Base-by-base conservation (phyloP, 2,888 invertebrate species). In the Eumerus sabulonum region DNA sequence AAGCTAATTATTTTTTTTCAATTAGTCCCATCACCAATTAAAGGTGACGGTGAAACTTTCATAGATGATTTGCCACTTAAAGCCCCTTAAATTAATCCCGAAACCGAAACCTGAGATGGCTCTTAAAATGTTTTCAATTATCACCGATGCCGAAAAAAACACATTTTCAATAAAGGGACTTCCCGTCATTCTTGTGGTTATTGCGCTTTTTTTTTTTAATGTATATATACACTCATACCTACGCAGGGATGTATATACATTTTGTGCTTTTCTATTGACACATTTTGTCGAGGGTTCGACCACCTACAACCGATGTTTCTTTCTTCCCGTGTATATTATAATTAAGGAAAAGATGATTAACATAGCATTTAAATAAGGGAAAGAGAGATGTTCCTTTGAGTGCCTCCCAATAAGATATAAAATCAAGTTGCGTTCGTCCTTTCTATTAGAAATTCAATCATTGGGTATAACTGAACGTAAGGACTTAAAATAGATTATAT, bases 41-140 rank as follows among this genome's bases (percentile, higher is more conserved):
- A 73, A 79, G 77, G 77, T 79, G 67, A 79, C 77, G 77, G 53
- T 53, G 72, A 45, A 79, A 79, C 64, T 79, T 79, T 79, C 68
- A 79, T 73, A 73, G 79, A 73, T 73, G 79, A 79, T 79, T 79
- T 79, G 73, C 77, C 73, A 79, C 79, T 79, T 79, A 79, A 79
- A 73, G 77, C 68, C 63, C 73, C 77, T 54, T 63, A 63, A 72
- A 66, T 71, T 76, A 18, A 72, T 47, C 67, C 62, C 67, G 45
- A 68, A 67, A 54, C 16, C 35, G 73, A 73, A 79, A 79, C 67
- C 68, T 53, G 77, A 73, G 68, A 79, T 53, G 73, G 68, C 73
- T 79, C 68, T 79, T 79, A 79, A 79, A 79, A 79, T 68, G 63
- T 79, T 79, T 79, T 79, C 68, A 73, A 79, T 72, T 79, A 77